Evolutionary conservation across 1,140 invertebrate genomes (phyloP).

Genomic region (Hyposmocoma kahamanoa): DNA sequence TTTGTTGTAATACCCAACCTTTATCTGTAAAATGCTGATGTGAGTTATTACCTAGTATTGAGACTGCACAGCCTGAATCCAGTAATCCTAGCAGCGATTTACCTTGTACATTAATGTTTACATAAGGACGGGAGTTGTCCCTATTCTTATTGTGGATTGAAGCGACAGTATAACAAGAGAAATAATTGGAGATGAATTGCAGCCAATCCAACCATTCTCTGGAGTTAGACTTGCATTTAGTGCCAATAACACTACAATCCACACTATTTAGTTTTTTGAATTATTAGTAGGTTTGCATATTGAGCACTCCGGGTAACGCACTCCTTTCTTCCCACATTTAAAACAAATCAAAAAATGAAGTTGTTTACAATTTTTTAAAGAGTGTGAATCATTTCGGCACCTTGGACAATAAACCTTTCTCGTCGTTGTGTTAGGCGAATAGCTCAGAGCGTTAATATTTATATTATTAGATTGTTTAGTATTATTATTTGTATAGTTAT

Average conservation of each 20-base stretch:
- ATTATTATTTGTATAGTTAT: neutral
- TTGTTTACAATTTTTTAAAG: neutral
- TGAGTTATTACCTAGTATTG: slow-evolving; percentile 18
- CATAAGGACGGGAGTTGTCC: neutral
- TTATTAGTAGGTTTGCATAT: neutral
- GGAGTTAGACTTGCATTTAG: neutral
- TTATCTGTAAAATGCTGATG: neutral
- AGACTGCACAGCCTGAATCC: slow-evolving; percentile 18
- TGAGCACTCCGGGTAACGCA: slow-evolving; percentile 1
- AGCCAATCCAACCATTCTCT: slow-evolving; percentile 1
- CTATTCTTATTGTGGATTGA: neutral
- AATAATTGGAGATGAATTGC: neutral
- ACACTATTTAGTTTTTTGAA: slow-evolving; percentile 4
- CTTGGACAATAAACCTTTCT: slow-evolving; percentile 3
- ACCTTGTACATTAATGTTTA: neutral
- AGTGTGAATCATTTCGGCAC: neutral
- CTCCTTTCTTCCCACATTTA: slow-evolving; percentile 3
- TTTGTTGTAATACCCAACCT: neutral
- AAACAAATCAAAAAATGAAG: neutral
- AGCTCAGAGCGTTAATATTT: neutral
- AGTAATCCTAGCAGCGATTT: slow-evolving; percentile 8
- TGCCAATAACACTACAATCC: neutral
- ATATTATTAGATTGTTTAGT: neutral
- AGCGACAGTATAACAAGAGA: slow-evolving; percentile 4
- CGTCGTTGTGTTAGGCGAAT: neutral